Evolutionary conservation across 2,113 vertebrate species (phyloP), one percentile per base, ranked within the genome.

Genomic region (Leptobrachium leishanense): DNA sequence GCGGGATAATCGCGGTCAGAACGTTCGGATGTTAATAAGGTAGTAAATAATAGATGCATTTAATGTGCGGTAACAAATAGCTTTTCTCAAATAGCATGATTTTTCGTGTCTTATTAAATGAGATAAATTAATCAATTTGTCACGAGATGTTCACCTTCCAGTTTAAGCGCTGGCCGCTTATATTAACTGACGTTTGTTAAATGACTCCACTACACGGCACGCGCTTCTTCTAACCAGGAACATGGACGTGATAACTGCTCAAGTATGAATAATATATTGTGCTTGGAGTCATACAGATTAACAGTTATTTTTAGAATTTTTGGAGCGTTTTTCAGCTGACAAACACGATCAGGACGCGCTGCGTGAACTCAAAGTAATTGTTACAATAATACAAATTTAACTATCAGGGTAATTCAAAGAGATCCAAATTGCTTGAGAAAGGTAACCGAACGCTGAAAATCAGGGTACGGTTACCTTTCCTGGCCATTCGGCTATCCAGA

Each of bases 61-160:
- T 59, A 59, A 59, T 59, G 55, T 59, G 13, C 55, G 2, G 55
- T 59, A 59, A 59, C 55, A 59, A 59, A 59, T 59, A 59, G 55
- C 55, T 15, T 59, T 13, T 59, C 55, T 59, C 55, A 59, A 3
- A 59, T 13, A 13, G 11, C 10, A 15, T 15, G 13, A 59, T 59
- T 1, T 59, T 12, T 59, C 55, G 13, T 59, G 55, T 59, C 13
- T 15, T 59, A 13, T 59, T 59, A 59, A 59, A 59, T 15, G 1
- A 11, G 13, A 2, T 59, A 15, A 59, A 59, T 59, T 59, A 59
- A 59, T 59, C 55, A 2, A 50, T 59, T 59, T 59, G 13, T 59
- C 10, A 59, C 13, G 55, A 59, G 55, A 59, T 59, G 55, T 59
- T 59, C 55, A 59, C 55, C 55, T 59, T 59, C 55, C 55, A 59